These are phyloP conservation scores for Pangasius mekongensis DNA, from an alignment of 2,797 vertebrate species.

Conservation along the genomic window DNA sequence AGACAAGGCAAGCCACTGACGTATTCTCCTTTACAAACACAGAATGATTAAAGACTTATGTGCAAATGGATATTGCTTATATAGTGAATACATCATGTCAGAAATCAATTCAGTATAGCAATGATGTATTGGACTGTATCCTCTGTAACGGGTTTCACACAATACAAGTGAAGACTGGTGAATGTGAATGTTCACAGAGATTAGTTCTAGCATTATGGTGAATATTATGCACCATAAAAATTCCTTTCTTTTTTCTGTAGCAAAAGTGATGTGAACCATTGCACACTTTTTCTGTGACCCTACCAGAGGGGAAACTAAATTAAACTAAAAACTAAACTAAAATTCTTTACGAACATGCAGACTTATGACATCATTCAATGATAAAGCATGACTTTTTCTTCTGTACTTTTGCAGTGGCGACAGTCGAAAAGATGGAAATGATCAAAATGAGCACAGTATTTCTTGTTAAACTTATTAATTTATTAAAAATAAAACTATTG, in stretches of 20 bases:
- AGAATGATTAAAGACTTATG: neutral
- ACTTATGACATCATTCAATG: neutral
- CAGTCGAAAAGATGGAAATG: neutral
- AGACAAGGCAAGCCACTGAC: neutral
- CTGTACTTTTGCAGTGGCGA: neutral
- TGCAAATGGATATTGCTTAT: neutral
- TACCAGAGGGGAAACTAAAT: neutral
- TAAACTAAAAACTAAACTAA: no score
- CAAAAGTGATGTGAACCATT: neutral
- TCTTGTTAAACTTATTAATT: neutral
- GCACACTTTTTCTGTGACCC: neutral
- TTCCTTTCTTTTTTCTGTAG: neutral
- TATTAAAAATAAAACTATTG: neutral
- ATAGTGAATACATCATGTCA: neutral
- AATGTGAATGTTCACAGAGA: neutral
- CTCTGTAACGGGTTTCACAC: neutral
- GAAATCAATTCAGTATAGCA: neutral
- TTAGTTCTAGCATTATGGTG: neutral
- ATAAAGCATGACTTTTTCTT: neutral
- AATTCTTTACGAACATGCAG: neutral
- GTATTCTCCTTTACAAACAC: neutral
- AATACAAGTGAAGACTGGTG: neutral
- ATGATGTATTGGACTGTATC: neutral
- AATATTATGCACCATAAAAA: neutral
- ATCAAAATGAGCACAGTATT: neutral